Evolutionary conservation across 2,888 invertebrate genomes (phyloP), one percentile per base, ranked within the genome.

Genomic region (Dynastes grantii): DNA sequence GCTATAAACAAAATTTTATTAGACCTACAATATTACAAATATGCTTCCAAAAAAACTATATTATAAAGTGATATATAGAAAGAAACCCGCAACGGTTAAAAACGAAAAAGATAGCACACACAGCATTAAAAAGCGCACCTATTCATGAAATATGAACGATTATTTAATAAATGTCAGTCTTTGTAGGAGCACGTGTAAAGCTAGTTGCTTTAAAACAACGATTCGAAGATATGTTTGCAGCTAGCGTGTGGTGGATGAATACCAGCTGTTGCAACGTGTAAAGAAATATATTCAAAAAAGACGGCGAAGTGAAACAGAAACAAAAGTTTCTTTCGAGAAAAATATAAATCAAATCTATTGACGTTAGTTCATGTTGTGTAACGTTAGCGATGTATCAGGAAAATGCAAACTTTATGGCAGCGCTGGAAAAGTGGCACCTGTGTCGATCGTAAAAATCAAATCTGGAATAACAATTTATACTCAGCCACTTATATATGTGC

Each of bases 361-460:
- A 61, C 45, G 73, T 73, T 58, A 71, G 61, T 73, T 73, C 61
- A 61, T 73, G 40, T 40, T 61, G 2, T 75, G 27, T 61, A 75
- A 63, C 61, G 45, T 61, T 61, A 45, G 27, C 22, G 2, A 63
- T 45, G 73, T 61, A 61, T 75, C 73, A 75, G 55, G 73, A 45
- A 63, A 75, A 58, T 75, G 61, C 61, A 75, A 61, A 49, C 40
- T 61, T 75, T 75, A 45, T 29, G 61, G 29, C 29, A 40, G 27
- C n/a, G 8, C 29, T 45, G 55, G 73, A 49, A 11, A 16, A 45
- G 55, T 27, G 49, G n/a, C 73, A 75, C 73, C 73, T 75, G 73
- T 22, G 61, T 75, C 73, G 73, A 61, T 75, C 73, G 61, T 75
- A 61, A 75, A 75, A 75, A 75, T 75, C 61, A 75, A 75, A 63